Conservation (phyloP, 1,140 invertebrate genomes). For the Himalopsyche phryganea region DNA sequence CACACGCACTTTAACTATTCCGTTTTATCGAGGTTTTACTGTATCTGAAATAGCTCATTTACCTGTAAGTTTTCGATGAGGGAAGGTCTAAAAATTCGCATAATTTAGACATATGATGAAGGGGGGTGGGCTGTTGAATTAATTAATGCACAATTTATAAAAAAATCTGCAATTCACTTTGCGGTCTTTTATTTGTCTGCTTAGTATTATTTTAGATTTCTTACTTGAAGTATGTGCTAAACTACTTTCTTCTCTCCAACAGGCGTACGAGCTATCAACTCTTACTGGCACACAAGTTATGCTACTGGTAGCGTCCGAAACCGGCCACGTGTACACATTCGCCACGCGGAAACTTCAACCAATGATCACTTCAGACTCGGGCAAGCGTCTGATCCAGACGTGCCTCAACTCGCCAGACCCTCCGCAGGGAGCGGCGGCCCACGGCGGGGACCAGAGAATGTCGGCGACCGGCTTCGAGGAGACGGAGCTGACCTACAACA, state of each 20-base stretch:
- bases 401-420: constrained; percentile 98
- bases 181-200: too few species aligned
- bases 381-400: constrained; percentile 97
- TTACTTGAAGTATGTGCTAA: too few species aligned
- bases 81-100: too few species aligned
- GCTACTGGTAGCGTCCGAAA: constrained; percentile 92
- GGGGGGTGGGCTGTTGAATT: too few species aligned
- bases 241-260: constrained; percentile 32
- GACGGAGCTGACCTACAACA: constrained; percentile 95
- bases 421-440: constrained; percentile 67
- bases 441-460: constrained; percentile 88
- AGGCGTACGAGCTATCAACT: constrained; percentile 99
- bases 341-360: constrained; percentile 98
- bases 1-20: too few species aligned
- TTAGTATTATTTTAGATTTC: too few species aligned
- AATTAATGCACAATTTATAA: too few species aligned
- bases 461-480: constrained; percentile 98
- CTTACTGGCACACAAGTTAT: constrained; percentile 99
- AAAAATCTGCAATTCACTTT: too few species aligned
- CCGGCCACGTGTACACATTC: constrained; percentile 99
- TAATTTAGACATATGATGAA: too few species aligned
- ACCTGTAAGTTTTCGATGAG: too few species aligned
- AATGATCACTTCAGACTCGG: constrained; percentile 99
- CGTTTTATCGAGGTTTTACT: too few species aligned
- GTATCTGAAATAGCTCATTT: too few species aligned